Base-by-base conservation (phyloP, 2,888 invertebrate species). In the Xestoiulus laeticollis region DNA sequence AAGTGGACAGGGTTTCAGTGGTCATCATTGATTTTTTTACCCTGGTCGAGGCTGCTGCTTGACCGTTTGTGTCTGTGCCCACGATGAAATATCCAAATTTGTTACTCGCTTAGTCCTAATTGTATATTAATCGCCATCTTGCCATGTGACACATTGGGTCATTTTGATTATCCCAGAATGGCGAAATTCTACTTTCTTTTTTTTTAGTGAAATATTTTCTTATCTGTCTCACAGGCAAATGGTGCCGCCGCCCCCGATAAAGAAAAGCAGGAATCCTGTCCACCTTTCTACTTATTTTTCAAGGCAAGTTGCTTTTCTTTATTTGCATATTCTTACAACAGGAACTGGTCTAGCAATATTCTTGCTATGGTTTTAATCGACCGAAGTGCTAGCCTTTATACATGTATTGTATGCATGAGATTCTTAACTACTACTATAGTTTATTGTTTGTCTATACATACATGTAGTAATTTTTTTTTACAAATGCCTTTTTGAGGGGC, bases 211-310 rank as follows among this genome's bases (percentile, higher is more conserved):
- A 85, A 85, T 22, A 33, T 87, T 87, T 87, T 87, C 33, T 87
- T 32, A 78, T 78, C 78, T 78, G 30, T 78, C 30, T 53, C 53
- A 30, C 38, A 87, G 87, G 87, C 85, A 8, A 87, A 87, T 85
- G 87, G 87, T 16, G 87, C 85, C 68, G 33, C 87, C 86, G 68
- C 87, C 30, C 53, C 59, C 19, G 87, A 87, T 30, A 87, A 87
- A 87, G 87, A 87, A 43, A 87, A 87, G 26, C 87, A 85, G 22
- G 87, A 87, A 32, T 87, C 87, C 43, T 87, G 87, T 87, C 87
- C 87, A 85, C 87, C 87, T 85, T 87, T 84, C 87, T 87, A 87
- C 85, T 87, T 87, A 59, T 87, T 84, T 85, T 87, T 84, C 59
- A 87, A 87, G 87, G 87, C 53, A 87, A 87, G 83, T 82, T 87